A percentile compares a stretch with the other conserved stretches of the same genome.
Conservation (phyloP, 2,797 vertebrate genomes). For the Chaetophractus vellerosus region DNA sequence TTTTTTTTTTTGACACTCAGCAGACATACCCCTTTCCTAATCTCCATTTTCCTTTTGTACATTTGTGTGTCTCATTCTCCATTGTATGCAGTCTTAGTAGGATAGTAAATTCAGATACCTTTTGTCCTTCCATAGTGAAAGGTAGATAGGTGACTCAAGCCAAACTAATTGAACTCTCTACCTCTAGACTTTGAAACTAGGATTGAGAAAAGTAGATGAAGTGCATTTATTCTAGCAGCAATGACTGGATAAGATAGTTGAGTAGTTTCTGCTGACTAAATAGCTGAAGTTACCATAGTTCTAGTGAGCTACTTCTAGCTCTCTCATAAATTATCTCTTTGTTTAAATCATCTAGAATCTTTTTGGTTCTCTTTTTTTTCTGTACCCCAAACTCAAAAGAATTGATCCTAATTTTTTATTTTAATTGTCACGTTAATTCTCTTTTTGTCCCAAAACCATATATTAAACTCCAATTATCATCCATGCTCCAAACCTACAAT, state of each 20-base stretch:
- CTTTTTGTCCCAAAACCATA: constrained; percentile 7
- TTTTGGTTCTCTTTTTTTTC: background rate
- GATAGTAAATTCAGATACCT: background rate
- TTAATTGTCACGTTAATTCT: background rate
- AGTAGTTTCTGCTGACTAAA: background rate
- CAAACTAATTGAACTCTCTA: background rate
- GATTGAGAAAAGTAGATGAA: background rate
- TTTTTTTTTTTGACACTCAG: background rate
- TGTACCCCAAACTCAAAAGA: background rate
- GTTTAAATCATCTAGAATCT: background rate
- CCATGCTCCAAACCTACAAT: background rate
- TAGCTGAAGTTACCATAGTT: background rate
- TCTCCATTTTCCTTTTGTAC: background rate
- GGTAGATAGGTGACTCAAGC: background rate
- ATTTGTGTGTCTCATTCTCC: constrained; percentile 4
- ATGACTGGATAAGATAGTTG: constrained; percentile 5
- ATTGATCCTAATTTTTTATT: constrained; percentile 35
- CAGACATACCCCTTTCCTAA: background rate
- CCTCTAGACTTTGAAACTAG: background rate
- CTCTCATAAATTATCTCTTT: background rate
- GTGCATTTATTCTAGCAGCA: background rate
- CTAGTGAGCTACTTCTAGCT: background rate
- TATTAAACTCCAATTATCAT: background rate
- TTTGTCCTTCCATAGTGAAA: background rate
- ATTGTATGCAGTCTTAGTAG: background rate